These are phyloP conservation scores for Silurus meridionalis DNA, from an alignment of 2,113 vertebrate genomes.

Conservation along the genomic window DNA sequence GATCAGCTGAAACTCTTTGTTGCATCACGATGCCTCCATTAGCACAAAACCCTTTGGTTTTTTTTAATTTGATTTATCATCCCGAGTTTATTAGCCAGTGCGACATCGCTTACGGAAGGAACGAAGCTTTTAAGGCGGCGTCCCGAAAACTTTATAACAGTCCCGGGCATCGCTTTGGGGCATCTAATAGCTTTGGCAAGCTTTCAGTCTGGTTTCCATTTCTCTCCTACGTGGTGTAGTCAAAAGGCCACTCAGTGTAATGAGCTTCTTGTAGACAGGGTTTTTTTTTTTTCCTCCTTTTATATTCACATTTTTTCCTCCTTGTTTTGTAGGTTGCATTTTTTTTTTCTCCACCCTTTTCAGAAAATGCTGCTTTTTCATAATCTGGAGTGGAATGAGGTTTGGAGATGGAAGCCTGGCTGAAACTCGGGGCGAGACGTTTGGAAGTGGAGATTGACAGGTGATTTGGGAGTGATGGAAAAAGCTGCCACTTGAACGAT, in stretches of 20 bases:
- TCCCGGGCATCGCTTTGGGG: constrained; percentile 52
- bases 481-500: neutral
- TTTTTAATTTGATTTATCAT: constrained; percentile 34
- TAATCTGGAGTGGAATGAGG: constrained; percentile 26
- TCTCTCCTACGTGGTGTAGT: constrained; percentile 57
- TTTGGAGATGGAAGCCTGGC: constrained; percentile 38
- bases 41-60: constrained; percentile 27
- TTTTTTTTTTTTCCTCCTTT: neutral
- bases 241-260: constrained; percentile 68
- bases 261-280: constrained; percentile 60
- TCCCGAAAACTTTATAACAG: constrained; percentile 59
- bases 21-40: constrained; percentile 29
- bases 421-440: neutral
- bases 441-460: constrained; percentile 39
- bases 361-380: constrained; percentile 34
- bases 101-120: constrained; percentile 50
- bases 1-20: neutral
- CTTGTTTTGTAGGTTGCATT: constrained; percentile 57
- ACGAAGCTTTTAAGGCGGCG: constrained; percentile 59
- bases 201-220: constrained; percentile 33
- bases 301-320: constrained; percentile 7
- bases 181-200: constrained; percentile 66
- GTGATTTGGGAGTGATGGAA: constrained; percentile 35
- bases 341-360: constrained; percentile 22
- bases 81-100: constrained; percentile 62